Percentiles rank a stretch among this genome's conserved stretches.
Conservation (phyloP, 2,113 vertebrate species). For the human region GRCh38 chr5:130156001-130156500, state of each 20-base stretch:
- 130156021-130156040: not conserved
- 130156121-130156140: slow-evolving; percentile 21
- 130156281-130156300: slow-evolving; percentile 51
- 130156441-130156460: slow-evolving; percentile 61
- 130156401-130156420: slow-evolving; percentile 58
- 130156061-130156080: slow-evolving; percentile 38
- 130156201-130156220: slow-evolving; percentile 16
- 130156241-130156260: slow-evolving; percentile 28
- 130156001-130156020: slow-evolving; percentile 36
- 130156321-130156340: not conserved
- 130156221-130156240: slow-evolving; percentile 52
- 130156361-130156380: slow-evolving; percentile 27
- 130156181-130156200: slow-evolving; percentile 8
- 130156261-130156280: not conserved
- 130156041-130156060: not conserved
- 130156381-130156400: slow-evolving; percentile 61
- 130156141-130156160: slow-evolving; percentile 8
- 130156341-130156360: slow-evolving; percentile 1
- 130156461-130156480: slow-evolving; percentile 47
- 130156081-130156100: not conserved
- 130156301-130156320: not conserved
- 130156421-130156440: slow-evolving; percentile 43
- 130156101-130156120: not conserved
- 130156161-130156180: not conserved
- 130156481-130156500: slow-evolving; percentile 43